Conservation (phyloP, 2,888 invertebrate genomes). For the Mayetiola destructor region DNA sequence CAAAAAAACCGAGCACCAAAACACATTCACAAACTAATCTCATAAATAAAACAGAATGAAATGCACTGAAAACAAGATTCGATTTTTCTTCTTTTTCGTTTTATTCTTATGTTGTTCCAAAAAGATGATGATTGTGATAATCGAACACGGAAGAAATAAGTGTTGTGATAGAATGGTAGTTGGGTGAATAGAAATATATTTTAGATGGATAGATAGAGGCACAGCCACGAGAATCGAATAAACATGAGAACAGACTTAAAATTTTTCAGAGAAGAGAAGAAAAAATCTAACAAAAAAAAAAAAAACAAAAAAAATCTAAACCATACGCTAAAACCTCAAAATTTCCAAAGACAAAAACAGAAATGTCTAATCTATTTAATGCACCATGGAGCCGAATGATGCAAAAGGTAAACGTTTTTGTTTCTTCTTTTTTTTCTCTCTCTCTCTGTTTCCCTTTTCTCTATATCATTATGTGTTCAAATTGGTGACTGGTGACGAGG, state of each 20-base stretch:
- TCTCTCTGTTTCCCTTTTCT: neutral
- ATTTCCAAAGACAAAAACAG: too few species aligned
- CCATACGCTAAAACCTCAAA: too few species aligned
- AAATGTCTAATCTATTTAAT: conserved; percentile 7
- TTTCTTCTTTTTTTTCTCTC: neutral
- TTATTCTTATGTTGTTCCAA: neutral
- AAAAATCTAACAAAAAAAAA: too few species aligned
- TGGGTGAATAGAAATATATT: neutral
- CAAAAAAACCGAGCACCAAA: neutral
- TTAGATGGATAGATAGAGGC: neutral
- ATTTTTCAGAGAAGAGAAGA: too few species aligned
- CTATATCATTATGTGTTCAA: too few species aligned
- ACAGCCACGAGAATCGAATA: neutral
- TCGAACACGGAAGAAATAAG: neutral
- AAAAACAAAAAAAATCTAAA: neutral
- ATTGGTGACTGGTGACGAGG: neutral
- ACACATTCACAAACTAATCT: neutral
- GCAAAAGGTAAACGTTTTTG: neutral
- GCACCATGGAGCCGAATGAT: neutral
- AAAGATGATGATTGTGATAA: neutral
- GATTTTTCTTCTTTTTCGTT: too few species aligned
- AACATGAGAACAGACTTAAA: neutral
- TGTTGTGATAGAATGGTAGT: neutral
- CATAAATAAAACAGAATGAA: conserved; percentile 3
- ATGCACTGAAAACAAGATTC: neutral